These are phyloP conservation scores for Brachymystax lenok DNA, from an alignment of 2,797 vertebrate genomes.

Conservation along the genomic window DNA sequence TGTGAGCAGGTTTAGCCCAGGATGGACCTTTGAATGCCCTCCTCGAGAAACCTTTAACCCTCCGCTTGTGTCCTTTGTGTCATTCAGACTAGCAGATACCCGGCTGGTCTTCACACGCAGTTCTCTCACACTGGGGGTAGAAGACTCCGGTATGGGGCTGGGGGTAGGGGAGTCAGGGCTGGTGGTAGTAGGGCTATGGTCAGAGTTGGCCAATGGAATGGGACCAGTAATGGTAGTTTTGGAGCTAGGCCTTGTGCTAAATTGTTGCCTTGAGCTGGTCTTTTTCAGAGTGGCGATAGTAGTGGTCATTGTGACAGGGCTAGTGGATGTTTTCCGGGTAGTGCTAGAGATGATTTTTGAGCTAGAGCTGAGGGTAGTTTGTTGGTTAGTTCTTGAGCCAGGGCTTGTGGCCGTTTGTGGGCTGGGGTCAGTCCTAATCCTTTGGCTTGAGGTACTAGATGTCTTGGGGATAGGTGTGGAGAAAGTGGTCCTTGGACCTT, in stretches of 20 bases:
- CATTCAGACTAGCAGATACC: conserved; percentile 82
- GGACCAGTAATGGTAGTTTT: conserved; percentile 26
- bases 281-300: conserved; percentile 40
- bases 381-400: conserved; percentile 45
- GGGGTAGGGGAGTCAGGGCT: conserved; percentile 19
- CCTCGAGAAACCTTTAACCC: conserved; percentile 57
- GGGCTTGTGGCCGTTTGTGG: not conserved
- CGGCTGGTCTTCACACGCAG: conserved; percentile 81
- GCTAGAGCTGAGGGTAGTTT: not conserved
- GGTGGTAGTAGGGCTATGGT: conserved; percentile 43
- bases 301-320: conserved; percentile 23
- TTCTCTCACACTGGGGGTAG: conserved; percentile 64
- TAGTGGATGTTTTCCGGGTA: conserved; percentile 7
- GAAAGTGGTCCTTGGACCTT: conserved; percentile 42
- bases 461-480: conserved; percentile 38
- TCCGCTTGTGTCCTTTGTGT: conserved; percentile 74
- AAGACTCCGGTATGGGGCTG: conserved; percentile 24
- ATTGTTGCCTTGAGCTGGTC: conserved; percentile 25
- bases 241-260: conserved; percentile 13
- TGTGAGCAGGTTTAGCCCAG: conserved; percentile 54
- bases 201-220: conserved; percentile 16
- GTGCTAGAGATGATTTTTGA: conserved; percentile 13
- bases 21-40: conserved; percentile 69
- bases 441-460: conserved; percentile 15
- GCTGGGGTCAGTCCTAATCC: too few relatives aligned